Evolutionary conservation across 2,113 vertebrate genomes (phyloP).

Genomic region (Coptodon rendalli): DNA sequence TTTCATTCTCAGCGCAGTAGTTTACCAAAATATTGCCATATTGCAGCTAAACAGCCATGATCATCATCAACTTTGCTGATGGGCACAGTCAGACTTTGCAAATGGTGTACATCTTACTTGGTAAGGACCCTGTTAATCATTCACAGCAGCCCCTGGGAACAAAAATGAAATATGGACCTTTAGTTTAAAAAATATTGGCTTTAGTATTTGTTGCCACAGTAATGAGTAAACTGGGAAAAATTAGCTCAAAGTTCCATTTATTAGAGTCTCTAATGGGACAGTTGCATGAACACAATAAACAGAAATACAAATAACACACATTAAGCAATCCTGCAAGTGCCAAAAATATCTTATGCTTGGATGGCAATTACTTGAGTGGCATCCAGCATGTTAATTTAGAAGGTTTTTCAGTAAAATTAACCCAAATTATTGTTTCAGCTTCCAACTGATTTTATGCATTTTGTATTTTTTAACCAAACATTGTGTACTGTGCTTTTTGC

Average conservation of each 20-base stretch:
- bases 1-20: background rate
- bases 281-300: slow-evolving; percentile 15
- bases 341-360: slow-evolving; percentile 44
- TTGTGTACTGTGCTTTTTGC: slow-evolving; percentile 9
- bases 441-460: slow-evolving; percentile 54
- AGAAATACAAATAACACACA: background rate
- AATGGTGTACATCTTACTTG: background rate
- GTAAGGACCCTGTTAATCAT: background rate
- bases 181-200: background rate
- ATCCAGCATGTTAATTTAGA: slow-evolving; percentile 33
- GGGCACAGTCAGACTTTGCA: background rate
- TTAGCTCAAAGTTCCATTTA: background rate
- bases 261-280: background rate
- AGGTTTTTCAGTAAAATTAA: slow-evolving; percentile 28
- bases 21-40: background rate
- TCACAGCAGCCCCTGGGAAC: background rate
- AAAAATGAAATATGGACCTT: background rate
- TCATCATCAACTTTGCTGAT: background rate
- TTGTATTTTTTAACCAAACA: slow-evolving; percentile 58
- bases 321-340: background rate
- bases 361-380: slow-evolving; percentile 16
- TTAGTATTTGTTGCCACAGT: background rate
- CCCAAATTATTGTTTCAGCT: slow-evolving; percentile 45
- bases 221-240: background rate
- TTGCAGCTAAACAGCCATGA: background rate